Conservation (phyloP, 2,888 invertebrate genomes). For the Neria commutata region DNA sequence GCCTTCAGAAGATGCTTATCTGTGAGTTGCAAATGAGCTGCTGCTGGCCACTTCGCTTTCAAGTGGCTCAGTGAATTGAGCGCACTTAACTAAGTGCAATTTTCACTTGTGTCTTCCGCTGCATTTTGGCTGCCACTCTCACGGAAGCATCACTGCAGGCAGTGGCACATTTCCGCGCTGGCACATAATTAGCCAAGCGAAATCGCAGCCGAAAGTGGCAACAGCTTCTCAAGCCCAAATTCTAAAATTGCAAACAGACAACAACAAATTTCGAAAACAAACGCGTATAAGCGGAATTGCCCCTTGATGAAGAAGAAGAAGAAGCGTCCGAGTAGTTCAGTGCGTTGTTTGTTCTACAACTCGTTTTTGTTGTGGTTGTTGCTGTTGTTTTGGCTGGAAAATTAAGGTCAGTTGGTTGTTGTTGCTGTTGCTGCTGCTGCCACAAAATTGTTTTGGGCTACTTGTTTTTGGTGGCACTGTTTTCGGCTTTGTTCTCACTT, state of each 20-base stretch:
- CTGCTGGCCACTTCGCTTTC: too few species aligned
- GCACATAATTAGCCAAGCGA: not conserved
- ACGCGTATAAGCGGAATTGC: conserved; percentile 7
- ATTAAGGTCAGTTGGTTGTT: conserved; percentile 17
- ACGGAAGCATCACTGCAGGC: too few species aligned
- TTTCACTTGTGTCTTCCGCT: too few species aligned
- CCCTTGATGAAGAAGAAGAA: too few species aligned
- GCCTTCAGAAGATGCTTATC: too few species aligned
- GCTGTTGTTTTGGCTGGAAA: conserved; percentile 4
- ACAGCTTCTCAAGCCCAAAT: not conserved
- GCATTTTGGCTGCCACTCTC: too few species aligned
- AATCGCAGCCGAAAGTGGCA: not conserved
- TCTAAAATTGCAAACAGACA: not conserved
- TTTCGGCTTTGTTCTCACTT: not conserved
- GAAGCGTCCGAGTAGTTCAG: not conserved
- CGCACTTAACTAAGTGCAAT: too few species aligned
- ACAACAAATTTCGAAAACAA: not conserved
- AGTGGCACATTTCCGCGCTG: not conserved
- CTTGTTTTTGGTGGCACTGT: not conserved
- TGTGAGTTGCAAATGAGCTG: too few species aligned
- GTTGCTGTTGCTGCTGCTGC: conserved; percentile 15
- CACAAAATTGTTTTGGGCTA: conserved; percentile 7
- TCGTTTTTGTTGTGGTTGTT: not conserved
- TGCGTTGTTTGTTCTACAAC: not conserved
- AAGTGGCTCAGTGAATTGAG: too few species aligned